Base-by-base conservation (phyloP, 1,140 invertebrate species). In the Drosophila kohkoa region DNA sequence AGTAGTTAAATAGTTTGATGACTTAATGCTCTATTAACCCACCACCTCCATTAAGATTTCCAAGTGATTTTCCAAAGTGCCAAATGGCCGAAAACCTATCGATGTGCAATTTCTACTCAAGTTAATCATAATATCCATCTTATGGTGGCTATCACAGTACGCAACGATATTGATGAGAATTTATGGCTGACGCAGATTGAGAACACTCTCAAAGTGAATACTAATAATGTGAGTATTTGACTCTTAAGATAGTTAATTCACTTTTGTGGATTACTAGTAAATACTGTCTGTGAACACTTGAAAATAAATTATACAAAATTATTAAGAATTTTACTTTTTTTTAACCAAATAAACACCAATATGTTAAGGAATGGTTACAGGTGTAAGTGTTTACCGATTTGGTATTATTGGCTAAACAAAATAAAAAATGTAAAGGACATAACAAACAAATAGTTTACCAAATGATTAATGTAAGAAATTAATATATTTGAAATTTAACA, bases 1-100 rank as follows among this genome's bases (percentile, higher is more conserved):
- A 60, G 77, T 70, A 73, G 45, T 55, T 63, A 35, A 54, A 25
- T 63, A 75, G 64, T 77, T 79, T 86, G 82, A 86, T 82, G 82
- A 87, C 79, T 86, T 79, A 86, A 86, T 87, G 79, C 78, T 72
- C 67, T 77, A 80, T 82, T 82, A 82, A 85, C 58, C 52, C 60
- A 70, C 65, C 78, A 60, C 74, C 75, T 7, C 48, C 63, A 65
- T 46, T 46, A 32, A 25, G 64, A 60, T 52, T 55, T 20, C 32
- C 63, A 66, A 51, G 46, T 46, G 25, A 66, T 10, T 51, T 49
- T 3, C 4, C 30, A 52, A 35, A 6, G 2, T 45, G 32, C 46
- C 28, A 20, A 46, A 48, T 32, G 20, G 41, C 10, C 20, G 20
- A 28, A 55, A 38, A 54, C 5, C 59, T 30, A 49, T 60, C 41